Conservation (phyloP, 2,888 invertebrate genomes). For the Trachelus tabidus region DNA sequence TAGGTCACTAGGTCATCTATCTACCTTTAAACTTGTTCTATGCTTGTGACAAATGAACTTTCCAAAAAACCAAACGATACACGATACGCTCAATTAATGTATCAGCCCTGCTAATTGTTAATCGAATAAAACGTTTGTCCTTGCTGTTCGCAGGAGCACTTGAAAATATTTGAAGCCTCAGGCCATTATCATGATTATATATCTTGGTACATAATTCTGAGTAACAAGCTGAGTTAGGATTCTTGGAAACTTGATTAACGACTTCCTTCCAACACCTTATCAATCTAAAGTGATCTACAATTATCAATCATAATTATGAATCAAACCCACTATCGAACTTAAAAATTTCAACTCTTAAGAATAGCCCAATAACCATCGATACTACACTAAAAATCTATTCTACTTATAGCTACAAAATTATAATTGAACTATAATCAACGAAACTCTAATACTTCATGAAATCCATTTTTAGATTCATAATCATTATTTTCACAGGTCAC, state of each 20-base stretch:
- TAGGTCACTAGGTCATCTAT: constrained; percentile 50
- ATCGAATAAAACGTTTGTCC: background rate
- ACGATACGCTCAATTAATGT: constrained; percentile 41
- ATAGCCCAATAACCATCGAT: background rate
- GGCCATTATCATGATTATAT: background rate
- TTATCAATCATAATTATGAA: background rate
- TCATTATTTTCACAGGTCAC: background rate
- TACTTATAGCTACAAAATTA: background rate
- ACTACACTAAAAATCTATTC: background rate
- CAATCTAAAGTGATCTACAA: background rate
- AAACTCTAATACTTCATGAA: background rate
- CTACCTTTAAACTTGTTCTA: background rate
- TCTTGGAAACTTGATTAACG: background rate
- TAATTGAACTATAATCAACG: background rate
- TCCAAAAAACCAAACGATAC: background rate
- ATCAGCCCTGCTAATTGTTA: constrained; percentile 28
- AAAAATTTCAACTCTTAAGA: background rate
- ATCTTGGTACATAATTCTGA: background rate
- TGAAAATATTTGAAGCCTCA: background rate
- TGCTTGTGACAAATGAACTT: background rate
- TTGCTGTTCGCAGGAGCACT: background rate
- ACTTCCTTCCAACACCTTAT: background rate
- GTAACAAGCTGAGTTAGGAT: background rate
- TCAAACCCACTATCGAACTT: background rate
- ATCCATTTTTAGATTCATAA: background rate